Percentiles rank a stretch among this genome's conserved stretches.
phyloP scores from a whole-genome alignment of 2,113 vertebrate species.

The Rhizomys pruinosus region DNA sequence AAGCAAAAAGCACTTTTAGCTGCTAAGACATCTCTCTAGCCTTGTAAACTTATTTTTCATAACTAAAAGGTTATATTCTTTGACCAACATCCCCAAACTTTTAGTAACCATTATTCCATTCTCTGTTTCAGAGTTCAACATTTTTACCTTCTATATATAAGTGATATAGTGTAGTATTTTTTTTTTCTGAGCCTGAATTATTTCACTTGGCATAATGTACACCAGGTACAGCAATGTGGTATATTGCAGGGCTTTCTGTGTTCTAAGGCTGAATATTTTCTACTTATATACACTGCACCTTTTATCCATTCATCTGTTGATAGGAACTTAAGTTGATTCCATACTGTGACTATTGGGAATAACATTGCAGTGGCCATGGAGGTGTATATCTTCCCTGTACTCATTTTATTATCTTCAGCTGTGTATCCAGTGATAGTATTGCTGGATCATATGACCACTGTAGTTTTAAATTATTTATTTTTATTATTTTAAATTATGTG shows the following conservation, averaged over 20 bases:
- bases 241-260: background rate
- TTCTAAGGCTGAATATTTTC: background rate
- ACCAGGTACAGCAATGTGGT: background rate
- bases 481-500: background rate
- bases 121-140: background rate
- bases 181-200: background rate
- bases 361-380: background rate
- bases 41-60: background rate
- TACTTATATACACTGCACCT: background rate
- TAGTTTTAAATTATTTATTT: background rate
- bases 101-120: background rate
- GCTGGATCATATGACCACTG: background rate
- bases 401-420: background rate
- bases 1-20: background rate
- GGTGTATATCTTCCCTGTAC: background rate
- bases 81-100: background rate
- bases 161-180: background rate
- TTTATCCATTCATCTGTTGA: background rate
- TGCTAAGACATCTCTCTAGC: background rate
- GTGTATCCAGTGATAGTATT: background rate
- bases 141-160: background rate
- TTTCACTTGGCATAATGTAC: background rate
- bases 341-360: background rate
- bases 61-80: slow-evolving; percentile 11
- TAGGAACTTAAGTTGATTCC: background rate